Base-by-base conservation (phyloP, 2,797 vertebrate species). In the Fundulus diaphanus region DNA sequence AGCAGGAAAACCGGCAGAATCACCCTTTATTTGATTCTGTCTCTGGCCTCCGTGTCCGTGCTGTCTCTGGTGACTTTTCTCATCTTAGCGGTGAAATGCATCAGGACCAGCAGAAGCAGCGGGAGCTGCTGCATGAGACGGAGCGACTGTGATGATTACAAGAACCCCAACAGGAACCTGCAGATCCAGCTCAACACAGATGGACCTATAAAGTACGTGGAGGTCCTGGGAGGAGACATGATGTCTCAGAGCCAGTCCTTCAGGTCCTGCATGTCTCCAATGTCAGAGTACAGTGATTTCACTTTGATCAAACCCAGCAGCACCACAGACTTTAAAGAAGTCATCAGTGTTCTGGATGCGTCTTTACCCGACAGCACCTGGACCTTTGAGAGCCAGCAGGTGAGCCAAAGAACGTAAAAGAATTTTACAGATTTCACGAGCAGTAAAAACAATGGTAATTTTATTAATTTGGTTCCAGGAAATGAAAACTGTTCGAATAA, bases 261-360 rank as follows among this genome's bases (percentile, higher is more conserved):
- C 88, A 92, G 94, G 77, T 94, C 94, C 20, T 94, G 92, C 68
- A 87, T 94, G 80, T 93, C 92, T 85, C 94, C 93, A 33, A 91
- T 93, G 90, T 93, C 92, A 72, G 94, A 94, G 87, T 93, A 93
- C 89, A 94, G 94, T 88, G 92, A 94, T 83, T 92, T 94, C 61
- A 93, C 93, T 52, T 61, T 93, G 76, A 81, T 94, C 68, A 94
- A 95, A 49, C 93, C 94, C 87, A 95, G 52, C 52, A 37, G 87
- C 85, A 92, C 89, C 52, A 56, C 52, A 56, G 52, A 56, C n/a
- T 56, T 56, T 56, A 56, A 27, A 56, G 52, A 56, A 56, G 52
- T 56, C 12, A 56, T 56, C 52, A 56, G 52, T 56, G 92, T 92
- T 1, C 85, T 93, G 82, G 91, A 94, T 68, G 91, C 92, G 0